Evolutionary conservation across 2,113 vertebrate genomes (phyloP).

Genomic region (Henicopernis longicauda): DNA sequence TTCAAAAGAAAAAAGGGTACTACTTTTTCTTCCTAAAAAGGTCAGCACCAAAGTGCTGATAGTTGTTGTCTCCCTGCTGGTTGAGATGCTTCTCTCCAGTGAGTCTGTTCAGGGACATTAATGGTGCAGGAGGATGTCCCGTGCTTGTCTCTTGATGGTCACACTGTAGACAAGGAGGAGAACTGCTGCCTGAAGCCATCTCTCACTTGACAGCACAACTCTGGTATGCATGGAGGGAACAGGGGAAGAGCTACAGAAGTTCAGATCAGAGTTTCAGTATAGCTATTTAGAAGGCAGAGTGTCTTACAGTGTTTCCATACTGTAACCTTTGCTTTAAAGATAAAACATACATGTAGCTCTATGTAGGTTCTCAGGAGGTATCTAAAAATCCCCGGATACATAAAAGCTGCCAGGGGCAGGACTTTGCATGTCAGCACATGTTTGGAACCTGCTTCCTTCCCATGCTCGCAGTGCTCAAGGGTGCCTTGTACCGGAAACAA

Average conservation of each 20-base stretch:
- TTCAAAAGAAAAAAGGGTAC: neutral
- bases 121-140: neutral
- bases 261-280: neutral
- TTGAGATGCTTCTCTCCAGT: neutral
- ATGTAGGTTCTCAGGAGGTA: neutral
- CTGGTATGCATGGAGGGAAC: neutral
- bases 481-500: neutral
- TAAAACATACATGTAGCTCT: neutral
- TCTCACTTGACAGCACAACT: neutral
- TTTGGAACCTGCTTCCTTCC: neutral
- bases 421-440: neutral
- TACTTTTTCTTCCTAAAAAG: neutral
- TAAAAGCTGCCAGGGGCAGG: neutral
- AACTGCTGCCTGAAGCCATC: neutral
- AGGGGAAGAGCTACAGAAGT: neutral
- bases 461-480: fast-evolving
- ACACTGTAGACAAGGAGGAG: neutral
- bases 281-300: neutral
- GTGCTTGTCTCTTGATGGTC: neutral
- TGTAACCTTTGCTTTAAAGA: neutral
- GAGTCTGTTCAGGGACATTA: neutral
- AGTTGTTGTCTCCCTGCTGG: neutral
- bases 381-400: neutral
- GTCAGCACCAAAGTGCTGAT: neutral
- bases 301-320: neutral